Conservation (phyloP, 2,113 vertebrate species). For the Fregetta grallaria region DNA sequence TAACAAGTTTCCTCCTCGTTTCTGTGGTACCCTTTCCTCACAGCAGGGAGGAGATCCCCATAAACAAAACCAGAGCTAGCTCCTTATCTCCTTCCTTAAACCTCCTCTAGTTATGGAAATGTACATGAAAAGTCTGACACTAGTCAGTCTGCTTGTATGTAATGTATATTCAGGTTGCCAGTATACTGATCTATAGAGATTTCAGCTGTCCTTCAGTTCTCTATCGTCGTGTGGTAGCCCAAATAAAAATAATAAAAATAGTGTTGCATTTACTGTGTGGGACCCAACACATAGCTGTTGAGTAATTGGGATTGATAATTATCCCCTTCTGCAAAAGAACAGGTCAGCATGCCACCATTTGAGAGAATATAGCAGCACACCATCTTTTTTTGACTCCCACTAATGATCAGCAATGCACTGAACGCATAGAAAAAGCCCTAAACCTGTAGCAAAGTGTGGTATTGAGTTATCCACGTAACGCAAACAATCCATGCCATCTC, state of each 20-base stretch:
- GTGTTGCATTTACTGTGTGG: not conserved
- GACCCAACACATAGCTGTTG: not conserved
- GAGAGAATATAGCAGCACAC: not conserved
- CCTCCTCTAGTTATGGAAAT: not conserved
- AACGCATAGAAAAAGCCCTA: not conserved
- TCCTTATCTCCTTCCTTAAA: not conserved
- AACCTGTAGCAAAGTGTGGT: not conserved
- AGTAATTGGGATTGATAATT: not conserved
- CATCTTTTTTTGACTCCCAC: not conserved
- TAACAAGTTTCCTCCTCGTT: not conserved
- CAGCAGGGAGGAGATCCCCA: not conserved
- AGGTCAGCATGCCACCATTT: not conserved
- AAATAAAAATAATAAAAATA: not conserved
- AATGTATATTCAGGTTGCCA: not conserved
- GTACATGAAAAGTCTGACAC: not conserved
- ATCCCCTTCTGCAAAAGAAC: not conserved
- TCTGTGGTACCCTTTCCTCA: not conserved
- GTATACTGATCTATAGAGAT: not conserved
- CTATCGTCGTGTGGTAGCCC: fast-evolving
- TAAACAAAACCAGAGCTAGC: not conserved
- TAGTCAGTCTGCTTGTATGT: not conserved
- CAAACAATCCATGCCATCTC: not conserved
- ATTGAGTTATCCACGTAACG: not conserved
- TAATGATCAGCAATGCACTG: not conserved
- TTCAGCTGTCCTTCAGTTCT: not conserved